These are phyloP conservation scores for Ploceus nigricollis DNA, from an alignment of 2,113 vertebrate species.

Conservation along the genomic window DNA sequence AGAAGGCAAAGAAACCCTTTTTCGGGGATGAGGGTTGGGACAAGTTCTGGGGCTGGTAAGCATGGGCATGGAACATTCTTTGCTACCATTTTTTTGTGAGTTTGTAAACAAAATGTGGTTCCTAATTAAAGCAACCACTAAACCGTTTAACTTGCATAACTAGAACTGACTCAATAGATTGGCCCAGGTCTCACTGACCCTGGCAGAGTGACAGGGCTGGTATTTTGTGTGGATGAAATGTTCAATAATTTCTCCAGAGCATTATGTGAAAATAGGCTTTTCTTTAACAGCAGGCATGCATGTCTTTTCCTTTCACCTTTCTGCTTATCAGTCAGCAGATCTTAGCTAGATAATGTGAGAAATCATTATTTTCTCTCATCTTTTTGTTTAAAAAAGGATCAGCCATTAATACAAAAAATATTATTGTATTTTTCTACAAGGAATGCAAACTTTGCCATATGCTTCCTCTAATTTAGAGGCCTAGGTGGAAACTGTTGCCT, in stretches of 20 bases:
- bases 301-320: conserved; percentile 59
- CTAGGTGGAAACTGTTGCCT: not conserved
- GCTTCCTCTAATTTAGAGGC: not conserved
- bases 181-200: conserved; percentile 59
- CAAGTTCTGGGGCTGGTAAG: not conserved
- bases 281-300: conserved; percentile 61
- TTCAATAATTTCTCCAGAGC: conserved; percentile 43
- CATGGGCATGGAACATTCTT: conserved; percentile 2
- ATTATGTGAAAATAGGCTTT: conserved; percentile 57
- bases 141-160: conserved; percentile 60
- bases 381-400: not conserved
- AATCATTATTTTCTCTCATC: conserved; percentile 27
- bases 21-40: not conserved
- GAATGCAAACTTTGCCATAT: not conserved
- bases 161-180: conserved; percentile 29
- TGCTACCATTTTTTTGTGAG: conserved; percentile 12
- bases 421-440: not conserved
- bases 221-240: conserved; percentile 48
- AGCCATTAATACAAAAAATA: not conserved
- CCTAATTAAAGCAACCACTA: conserved; percentile 54
- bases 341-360: conserved; percentile 18
- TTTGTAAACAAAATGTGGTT: conserved; percentile 33
- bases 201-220: conserved; percentile 51
- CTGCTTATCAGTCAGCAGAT: conserved; percentile 46
- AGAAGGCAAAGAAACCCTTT: not conserved